Conservation (phyloP, 1,140 invertebrate species). For the Drosophila bocki region DNA sequence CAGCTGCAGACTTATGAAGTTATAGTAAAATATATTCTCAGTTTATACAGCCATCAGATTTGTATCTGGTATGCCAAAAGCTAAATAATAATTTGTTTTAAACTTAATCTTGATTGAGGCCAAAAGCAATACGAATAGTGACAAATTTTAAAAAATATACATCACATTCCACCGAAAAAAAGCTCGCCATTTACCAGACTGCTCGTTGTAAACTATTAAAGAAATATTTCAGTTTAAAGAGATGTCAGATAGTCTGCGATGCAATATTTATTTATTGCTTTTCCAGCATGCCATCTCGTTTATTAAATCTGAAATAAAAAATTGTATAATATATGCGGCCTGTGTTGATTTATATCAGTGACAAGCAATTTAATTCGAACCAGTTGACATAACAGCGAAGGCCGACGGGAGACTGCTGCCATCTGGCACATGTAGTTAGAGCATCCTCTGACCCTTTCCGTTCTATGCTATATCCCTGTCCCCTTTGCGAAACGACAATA, state of each 20-base stretch:
- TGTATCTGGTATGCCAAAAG: neutral
- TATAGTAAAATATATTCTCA: neutral
- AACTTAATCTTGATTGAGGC: neutral
- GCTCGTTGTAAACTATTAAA: conserved; percentile 28
- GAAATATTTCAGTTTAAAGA: conserved; percentile 36
- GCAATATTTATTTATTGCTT: conserved; percentile 52
- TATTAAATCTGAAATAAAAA: conserved; percentile 53
- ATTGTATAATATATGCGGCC: conserved; percentile 37
- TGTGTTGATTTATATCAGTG: conserved; percentile 54
- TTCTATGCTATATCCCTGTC: neutral
- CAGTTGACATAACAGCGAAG: conserved; percentile 18
- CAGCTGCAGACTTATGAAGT: neutral
- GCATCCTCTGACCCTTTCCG: conserved; percentile 23
- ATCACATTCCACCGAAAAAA: neutral
- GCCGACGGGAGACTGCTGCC: conserved; percentile 19
- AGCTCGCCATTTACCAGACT: neutral
- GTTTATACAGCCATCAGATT: neutral
- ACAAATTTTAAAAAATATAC: neutral
- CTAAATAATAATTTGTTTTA: neutral
- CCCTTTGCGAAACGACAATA: conserved; percentile 48
- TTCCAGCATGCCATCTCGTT: conserved; percentile 45
- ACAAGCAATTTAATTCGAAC: conserved; percentile 51
- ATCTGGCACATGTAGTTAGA: conserved; percentile 48
- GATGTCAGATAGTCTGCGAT: conserved; percentile 20
- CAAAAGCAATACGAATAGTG: neutral